A percentile compares a stretch with the other conserved stretches of the same genome.
Conservation (phyloP, 2,888 invertebrate genomes). For the Himalopsyche tibetana region DNA sequence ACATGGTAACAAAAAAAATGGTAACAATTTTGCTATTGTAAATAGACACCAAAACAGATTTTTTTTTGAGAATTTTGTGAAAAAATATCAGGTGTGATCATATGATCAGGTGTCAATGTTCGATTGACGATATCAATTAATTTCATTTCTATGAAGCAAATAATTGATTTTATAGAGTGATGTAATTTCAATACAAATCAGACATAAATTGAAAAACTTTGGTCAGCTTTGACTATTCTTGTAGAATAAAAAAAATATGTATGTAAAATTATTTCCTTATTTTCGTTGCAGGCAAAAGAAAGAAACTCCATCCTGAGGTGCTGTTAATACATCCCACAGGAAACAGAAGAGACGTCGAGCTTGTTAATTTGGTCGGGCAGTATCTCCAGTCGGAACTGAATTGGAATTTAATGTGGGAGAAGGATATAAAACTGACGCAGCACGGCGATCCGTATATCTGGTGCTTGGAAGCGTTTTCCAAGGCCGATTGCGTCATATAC, state of each 20-base stretch:
- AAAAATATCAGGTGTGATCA: no score
- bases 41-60: no score
- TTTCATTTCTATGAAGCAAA: no score
- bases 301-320: slow-evolving; percentile 55
- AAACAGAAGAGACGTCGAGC: slow-evolving; percentile 50
- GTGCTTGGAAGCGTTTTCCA: slow-evolving; percentile 60
- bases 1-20: no score
- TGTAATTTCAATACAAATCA: no score
- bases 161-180: no score
- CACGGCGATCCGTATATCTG: slow-evolving; percentile 63
- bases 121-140: no score
- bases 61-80: no score
- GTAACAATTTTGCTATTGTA: no score
- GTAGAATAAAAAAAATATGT: neutral
- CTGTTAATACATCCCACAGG: slow-evolving; percentile 60
- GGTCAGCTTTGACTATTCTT: no score
- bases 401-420: slow-evolving; percentile 57
- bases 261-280: neutral
- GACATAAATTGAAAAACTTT: no score
- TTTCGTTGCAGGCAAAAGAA: slow-evolving; percentile 57
- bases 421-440: slow-evolving; percentile 58
- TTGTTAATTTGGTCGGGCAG: slow-evolving; percentile 54
- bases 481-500: slow-evolving; percentile 59
- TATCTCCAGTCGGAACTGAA: slow-evolving; percentile 57
- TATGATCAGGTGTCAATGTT: no score